Base-by-base conservation (phyloP, 30 jellyfish, hydroid and myxozoan genomes). In the Pelagia noctiluca region DNA sequence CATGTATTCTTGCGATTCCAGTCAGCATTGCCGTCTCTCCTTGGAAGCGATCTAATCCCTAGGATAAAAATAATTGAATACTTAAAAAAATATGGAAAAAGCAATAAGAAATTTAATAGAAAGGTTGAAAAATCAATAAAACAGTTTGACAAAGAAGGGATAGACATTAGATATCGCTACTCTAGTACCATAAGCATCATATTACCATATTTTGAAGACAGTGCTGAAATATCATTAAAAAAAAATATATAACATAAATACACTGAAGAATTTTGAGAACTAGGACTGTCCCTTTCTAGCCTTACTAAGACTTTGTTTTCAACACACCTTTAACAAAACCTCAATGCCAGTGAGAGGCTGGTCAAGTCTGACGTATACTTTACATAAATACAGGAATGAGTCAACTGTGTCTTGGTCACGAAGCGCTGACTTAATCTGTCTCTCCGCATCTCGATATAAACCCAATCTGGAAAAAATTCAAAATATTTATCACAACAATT, bases 311-410 rank as follows among this genome's bases (percentile, higher is more conserved):
- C n/a, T n/a, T n/a, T n/a, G n/a, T n/a, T n/a, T n/a, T n/a, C n/a
- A n/a, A n/a, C n/a, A n/a, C n/a, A 94, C 99, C 97, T 80, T 83
- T 21, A 84, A 60, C 10, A 82, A 90, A n/a, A 94, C 97, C 82
- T 94, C 99, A 50, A 94, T 88, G 3, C 96, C 99, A 33, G 99
- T 94, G 29, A 94, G 90, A 28, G 99, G 99, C 63, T 94, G 99
- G 71, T 94, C 99, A 29, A 94, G 96, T 34, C 96, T 82, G n/a
- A 94, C 97, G 83, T 88, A 94, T 2, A 94, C 99, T 82, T 94
- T 94, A 38, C 99, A 88, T 7, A 94, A 82, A 52, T 94, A 94
- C 70, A 94, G 78, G 48, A 89, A 94, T 13, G 99, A 68, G 50
- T 94, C 99, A 35, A 94, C 97, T 0, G 82, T 75, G 30, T 94